Percentiles rank a stretch among this genome's conserved stretches.
Evolutionary conservation across 1,140 invertebrate species (phyloP).

Genomic region (Neotoxoptera formosana): DNA sequence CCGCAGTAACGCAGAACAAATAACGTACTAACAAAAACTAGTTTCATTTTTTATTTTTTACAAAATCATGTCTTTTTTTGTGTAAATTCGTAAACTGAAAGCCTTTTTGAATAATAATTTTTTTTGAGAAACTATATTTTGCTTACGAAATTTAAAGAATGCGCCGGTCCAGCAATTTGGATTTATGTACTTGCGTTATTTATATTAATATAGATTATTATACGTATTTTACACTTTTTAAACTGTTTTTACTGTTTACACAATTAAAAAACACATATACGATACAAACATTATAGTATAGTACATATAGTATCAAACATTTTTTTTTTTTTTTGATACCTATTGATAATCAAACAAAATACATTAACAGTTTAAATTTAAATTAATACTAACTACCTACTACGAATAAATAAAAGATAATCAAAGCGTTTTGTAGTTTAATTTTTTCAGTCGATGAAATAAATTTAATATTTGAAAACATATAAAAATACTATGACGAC

Average conservation of each 20-base stretch:
- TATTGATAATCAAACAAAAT: too few species aligned
- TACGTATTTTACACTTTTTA: neutral
- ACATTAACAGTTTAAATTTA: too few species aligned
- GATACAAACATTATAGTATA: too few species aligned
- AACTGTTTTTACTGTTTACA: too few species aligned
- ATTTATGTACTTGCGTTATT: neutral
- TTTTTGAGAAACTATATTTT: neutral
- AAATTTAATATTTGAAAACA: too few species aligned
- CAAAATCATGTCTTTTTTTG: neutral
- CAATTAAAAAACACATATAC: neutral
- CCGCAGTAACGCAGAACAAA: too few species aligned
- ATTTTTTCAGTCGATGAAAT: too few species aligned
- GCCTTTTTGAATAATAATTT: neutral
- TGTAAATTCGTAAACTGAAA: neutral
- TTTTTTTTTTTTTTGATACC: neutral
- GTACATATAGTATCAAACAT: too few species aligned
- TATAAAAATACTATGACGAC: too few species aligned
- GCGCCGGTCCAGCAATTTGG: accelerated
- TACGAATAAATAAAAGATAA: too few species aligned
- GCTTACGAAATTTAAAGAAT: neutral
- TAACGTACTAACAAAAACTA: neutral
- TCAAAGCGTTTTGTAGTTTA: too few species aligned
- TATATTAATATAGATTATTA: neutral
- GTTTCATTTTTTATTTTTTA: neutral
- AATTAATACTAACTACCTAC: too few species aligned